A percentile compares a stretch with the other conserved stretches of the same genome.
These are phyloP conservation scores for Alectoris magna DNA, from an alignment of 2,797 vertebrate genomes.

Conservation along the genomic window DNA sequence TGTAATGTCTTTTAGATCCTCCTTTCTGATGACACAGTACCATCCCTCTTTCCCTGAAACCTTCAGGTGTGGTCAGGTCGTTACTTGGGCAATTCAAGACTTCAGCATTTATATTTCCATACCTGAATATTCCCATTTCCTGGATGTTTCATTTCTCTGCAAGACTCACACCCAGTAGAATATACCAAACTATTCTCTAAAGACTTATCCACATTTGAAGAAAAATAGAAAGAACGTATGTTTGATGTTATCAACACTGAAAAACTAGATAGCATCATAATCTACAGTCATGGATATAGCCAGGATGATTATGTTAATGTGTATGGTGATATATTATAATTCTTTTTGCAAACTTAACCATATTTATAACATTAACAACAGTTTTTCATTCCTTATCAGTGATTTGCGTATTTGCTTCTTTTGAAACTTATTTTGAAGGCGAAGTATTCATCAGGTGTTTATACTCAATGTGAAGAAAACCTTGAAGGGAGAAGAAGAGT, in stretches of 20 bases:
- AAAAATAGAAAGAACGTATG: not conserved
- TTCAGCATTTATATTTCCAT: not conserved
- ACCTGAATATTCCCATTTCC: not conserved
- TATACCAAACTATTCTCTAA: not conserved
- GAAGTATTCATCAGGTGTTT: not conserved
- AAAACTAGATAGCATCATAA: not conserved
- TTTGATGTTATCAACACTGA: not conserved
- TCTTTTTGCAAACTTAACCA: not conserved
- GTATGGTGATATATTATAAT: not conserved
- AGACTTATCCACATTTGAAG: not conserved
- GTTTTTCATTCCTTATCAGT: not conserved
- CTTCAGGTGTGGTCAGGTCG: rapidly evolving
- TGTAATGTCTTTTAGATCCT: not conserved
- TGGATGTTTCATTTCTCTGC: not conserved
- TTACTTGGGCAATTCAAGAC: not conserved
- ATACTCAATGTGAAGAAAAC: not conserved
- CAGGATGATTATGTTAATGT: not conserved
- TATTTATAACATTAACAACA: not conserved
- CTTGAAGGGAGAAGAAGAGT: not conserved
- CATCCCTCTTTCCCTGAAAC: not conserved
- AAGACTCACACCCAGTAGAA: not conserved
- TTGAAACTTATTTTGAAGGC: not conserved
- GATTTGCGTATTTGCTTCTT: not conserved
- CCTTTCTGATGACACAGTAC: not conserved
- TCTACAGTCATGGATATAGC: not conserved